Base-by-base conservation (phyloP, 2,113 vertebrate species). In the Chionodraco myersi region DNA sequence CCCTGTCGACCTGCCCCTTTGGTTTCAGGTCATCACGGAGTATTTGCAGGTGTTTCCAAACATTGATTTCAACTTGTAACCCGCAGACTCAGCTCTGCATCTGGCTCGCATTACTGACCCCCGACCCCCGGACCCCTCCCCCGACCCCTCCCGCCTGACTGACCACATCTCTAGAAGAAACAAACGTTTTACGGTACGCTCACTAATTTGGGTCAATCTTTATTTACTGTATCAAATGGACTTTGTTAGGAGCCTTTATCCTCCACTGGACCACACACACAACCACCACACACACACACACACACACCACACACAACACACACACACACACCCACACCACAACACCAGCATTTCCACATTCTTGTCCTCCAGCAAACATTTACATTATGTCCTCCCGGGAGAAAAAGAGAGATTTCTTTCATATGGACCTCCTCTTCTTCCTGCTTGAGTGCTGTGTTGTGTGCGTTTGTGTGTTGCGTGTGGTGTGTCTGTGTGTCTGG, bases 301-400 rank as follows among this genome's bases (percentile, higher is more conserved):
- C 41, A 65, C 56, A 66, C 59, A 77, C 36, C 23, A 65, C 63
- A 60, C 62, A 54, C 79, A 69, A 75, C 23, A 36, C 36, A 36
- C 36, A 51, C 18, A 9, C 7, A 63, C 66, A 79, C 41, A 65
- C 56, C 62, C 59, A 77, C 47, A 71, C n/a, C n/a, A n/a, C n/a
- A n/a, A n/a, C n/a, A n/a, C n/a, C 23, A 65, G 49, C 18, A 9
- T 51, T 51, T 66, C 67, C 52, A 59, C 80, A 91, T 90, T 92
- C 83, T 89, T 94, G 92, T 89, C 14, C 52, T 26, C 1, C 52
- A 52, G 89, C 91, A 93, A 90, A 83, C 84, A 89, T 92, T 92
- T 85, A 92, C 90, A 92, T 71, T 71, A 62, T 82, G 85, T 89
- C 61, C 84, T 86, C 79, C 71, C 59, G 64, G 73, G 73, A 70